Conservation (phyloP, 2,888 invertebrate species). For the Palloptera scutellata region DNA sequence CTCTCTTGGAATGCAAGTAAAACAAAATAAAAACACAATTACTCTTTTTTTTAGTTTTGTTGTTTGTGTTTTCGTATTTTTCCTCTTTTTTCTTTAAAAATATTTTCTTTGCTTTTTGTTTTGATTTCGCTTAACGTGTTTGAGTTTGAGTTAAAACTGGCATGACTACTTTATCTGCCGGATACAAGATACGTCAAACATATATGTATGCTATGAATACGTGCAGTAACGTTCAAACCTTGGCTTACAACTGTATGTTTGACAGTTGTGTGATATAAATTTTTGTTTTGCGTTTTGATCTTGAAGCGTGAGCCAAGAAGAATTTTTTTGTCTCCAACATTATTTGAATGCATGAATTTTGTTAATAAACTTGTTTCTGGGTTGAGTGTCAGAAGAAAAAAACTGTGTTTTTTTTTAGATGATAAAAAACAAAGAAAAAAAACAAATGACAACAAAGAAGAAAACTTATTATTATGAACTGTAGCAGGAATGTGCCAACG, state of each 20-base stretch:
- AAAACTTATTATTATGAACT: background rate
- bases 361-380: slow-evolving; percentile 16
- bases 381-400: background rate
- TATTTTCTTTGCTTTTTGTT: slow-evolving; percentile 7
- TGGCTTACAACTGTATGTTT: slow-evolving; percentile 23
- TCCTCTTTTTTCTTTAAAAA: slow-evolving; percentile 10
- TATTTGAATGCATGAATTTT: background rate
- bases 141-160: slow-evolving; percentile 22
- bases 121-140: slow-evolving; percentile 16
- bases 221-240: slow-evolving; percentile 19
- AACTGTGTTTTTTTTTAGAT: background rate
- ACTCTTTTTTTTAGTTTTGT: slow-evolving; percentile 1
- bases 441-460: background rate
- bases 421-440: background rate
- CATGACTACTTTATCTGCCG: slow-evolving; percentile 11
- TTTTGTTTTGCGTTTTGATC: slow-evolving; percentile 2
- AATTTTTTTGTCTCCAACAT: background rate
- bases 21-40: slow-evolving; percentile 8
- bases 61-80: slow-evolving; percentile 4
- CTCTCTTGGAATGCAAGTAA: slow-evolving; percentile 26
- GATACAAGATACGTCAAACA: background rate
- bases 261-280: slow-evolving; percentile 1
- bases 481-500: too few species aligned
- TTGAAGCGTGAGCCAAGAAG: slow-evolving; percentile 17
- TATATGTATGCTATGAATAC: background rate